Conservation (phyloP, 1,140 invertebrate genomes). For the Drosophila lacteicornis region DNA sequence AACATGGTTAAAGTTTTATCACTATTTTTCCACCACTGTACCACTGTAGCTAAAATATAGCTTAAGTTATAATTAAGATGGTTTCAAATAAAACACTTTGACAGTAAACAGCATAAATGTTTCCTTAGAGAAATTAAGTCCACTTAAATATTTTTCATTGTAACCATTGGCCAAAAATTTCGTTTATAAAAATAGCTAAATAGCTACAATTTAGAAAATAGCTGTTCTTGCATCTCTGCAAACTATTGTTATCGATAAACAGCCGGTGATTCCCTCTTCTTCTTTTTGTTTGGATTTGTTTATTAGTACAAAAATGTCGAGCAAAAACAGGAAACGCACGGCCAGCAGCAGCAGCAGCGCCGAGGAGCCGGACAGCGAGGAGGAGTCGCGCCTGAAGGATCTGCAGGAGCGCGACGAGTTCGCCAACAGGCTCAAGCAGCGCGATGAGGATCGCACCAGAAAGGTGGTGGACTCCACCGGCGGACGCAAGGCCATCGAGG, state of each 20-base stretch:
- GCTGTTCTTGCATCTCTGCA: background rate
- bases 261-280: conserved; percentile 23
- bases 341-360: conserved; percentile 82
- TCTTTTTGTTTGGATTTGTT: conserved; percentile 23
- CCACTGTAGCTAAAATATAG: background rate
- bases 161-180: background rate
- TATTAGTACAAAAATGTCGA: conserved; percentile 53
- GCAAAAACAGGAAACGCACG: conserved; percentile 51
- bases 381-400: conserved; percentile 91
- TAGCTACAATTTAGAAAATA: background rate
- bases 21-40: too few species aligned
- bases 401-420: conserved; percentile 97
- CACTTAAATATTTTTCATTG: too few species aligned
- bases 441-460: conserved; percentile 95
- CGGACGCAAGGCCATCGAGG: conserved; percentile 93
- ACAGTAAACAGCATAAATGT: too few species aligned
- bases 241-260: background rate
- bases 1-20: too few species aligned
- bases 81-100: too few species aligned
- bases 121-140: too few species aligned
- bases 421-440: conserved; percentile 93
- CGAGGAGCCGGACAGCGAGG: conserved; percentile 87
- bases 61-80: background rate
- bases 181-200: background rate
- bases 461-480: conserved; percentile 90